Conservation (phyloP, 2,113 vertebrate genomes). For the Saguinus midas region DNA sequence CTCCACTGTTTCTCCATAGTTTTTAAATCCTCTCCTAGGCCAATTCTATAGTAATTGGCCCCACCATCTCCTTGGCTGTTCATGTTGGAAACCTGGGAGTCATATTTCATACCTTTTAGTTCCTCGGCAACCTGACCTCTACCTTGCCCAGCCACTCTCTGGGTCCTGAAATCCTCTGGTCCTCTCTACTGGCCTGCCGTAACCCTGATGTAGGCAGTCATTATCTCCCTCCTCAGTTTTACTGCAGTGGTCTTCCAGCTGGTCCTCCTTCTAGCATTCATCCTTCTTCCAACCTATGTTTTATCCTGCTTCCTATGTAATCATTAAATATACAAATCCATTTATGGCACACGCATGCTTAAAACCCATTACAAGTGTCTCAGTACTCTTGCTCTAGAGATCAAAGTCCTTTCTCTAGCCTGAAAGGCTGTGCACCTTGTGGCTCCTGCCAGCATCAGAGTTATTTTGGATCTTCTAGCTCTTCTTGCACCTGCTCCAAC, state of each 20-base stretch:
- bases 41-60: background rate
- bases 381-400: background rate
- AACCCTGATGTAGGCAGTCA: background rate
- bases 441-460: background rate
- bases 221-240: background rate
- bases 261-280: background rate
- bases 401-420: background rate
- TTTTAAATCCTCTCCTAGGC: too few species aligned
- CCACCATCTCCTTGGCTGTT: background rate
- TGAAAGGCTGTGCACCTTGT: background rate
- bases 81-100: background rate
- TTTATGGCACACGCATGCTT: background rate
- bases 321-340: background rate
- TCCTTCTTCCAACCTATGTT: background rate
- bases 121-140: background rate
- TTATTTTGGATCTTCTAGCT: background rate
- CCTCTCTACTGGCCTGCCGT: background rate
- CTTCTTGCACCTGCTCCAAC: background rate
- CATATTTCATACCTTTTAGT: background rate
- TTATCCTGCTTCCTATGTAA: background rate
- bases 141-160: background rate
- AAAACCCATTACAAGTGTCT: background rate
- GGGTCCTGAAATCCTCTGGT: background rate
- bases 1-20: background rate
- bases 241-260: background rate